A percentile compares a stretch with the other conserved stretches of the same genome.
phyloP scores from a whole-genome alignment of 2,113 vertebrate species.

The Lota lota region DNA sequence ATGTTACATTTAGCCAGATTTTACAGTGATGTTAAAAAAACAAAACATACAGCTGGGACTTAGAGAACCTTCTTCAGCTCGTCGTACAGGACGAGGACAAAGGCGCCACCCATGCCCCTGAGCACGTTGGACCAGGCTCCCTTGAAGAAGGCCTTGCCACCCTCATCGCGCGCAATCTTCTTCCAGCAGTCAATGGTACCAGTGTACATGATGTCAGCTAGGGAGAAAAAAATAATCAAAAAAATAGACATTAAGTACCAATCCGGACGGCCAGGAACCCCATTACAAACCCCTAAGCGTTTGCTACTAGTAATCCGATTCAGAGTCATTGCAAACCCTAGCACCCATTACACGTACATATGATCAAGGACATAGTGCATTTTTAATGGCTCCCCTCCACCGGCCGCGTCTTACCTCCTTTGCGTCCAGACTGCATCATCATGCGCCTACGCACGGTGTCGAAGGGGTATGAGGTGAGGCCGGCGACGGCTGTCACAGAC shows the following conservation, averaged over 20 bases:
- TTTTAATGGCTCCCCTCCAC: background rate
- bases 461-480: slow-evolving; percentile 88
- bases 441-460: slow-evolving; percentile 90
- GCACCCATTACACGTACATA: background rate
- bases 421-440: slow-evolving; percentile 98
- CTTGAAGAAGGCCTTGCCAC: slow-evolving; percentile 92
- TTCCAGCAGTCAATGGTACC: slow-evolving; percentile 94
- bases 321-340: too few relatives aligned
- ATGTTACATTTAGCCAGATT: slow-evolving; percentile 80
- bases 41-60: slow-evolving; percentile 20
- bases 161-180: slow-evolving; percentile 89
- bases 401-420: slow-evolving; percentile 79
- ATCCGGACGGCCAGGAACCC: too few relatives aligned
- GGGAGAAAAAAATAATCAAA: too few relatives aligned
- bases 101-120: slow-evolving; percentile 91
- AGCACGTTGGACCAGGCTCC: slow-evolving; percentile 94
- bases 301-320: too few relatives aligned
- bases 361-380: background rate
- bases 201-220: slow-evolving; percentile 93
- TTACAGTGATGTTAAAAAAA: slow-evolving; percentile 62
- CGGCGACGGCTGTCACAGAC: slow-evolving; percentile 82
- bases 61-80: slow-evolving; percentile 92
- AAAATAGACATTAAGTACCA: too few relatives aligned
- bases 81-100: slow-evolving; percentile 93
- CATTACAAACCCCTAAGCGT: too few relatives aligned